phyloP scores from a whole-genome alignment of 2,797 vertebrate species.

The Micropoecilia bifurca region DNA sequence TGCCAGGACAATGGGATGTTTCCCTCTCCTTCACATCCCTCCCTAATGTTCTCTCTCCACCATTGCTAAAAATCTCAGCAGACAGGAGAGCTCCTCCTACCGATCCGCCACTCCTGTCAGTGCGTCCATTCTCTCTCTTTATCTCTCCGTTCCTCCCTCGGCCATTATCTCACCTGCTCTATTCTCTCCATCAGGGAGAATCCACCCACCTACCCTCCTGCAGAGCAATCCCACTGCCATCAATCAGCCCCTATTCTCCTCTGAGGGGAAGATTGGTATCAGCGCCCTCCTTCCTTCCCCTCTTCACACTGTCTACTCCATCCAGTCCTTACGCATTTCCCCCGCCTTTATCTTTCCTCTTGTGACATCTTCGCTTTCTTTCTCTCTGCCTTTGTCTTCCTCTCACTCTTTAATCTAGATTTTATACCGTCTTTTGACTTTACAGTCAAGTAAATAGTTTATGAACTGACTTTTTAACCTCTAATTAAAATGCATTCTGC shows the following conservation, averaged over 20 bases:
- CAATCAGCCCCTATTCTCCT: constrained; percentile 79
- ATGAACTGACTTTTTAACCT: constrained; percentile 19
- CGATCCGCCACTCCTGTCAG: constrained; percentile 66
- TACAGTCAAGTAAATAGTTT: constrained; percentile 39
- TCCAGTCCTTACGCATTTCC: constrained; percentile 62
- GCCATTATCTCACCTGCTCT: constrained; percentile 70
- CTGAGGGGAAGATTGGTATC: constrained; percentile 75
- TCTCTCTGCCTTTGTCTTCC: constrained; percentile 46
- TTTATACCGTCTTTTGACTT: constrained; percentile 30
- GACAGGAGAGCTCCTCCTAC: constrained; percentile 64
- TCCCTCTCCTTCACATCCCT: constrained; percentile 49
- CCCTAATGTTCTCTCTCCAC: constrained; percentile 37
- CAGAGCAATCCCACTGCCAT: constrained; percentile 73
- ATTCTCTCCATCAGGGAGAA: constrained; percentile 70
- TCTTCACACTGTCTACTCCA: constrained; percentile 61
- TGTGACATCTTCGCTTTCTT: constrained; percentile 57
- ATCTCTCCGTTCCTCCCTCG: constrained; percentile 60
- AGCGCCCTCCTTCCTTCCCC: constrained; percentile 67
- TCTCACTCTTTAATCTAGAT: constrained; percentile 55
- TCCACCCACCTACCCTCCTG: constrained; percentile 66
- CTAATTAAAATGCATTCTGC: constrained; percentile 59
- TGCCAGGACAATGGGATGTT: constrained; percentile 74
- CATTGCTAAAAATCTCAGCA: constrained; percentile 62
- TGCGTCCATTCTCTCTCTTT: constrained; percentile 67
- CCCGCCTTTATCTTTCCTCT: constrained; percentile 64